phyloP scores from a whole-genome alignment of 2,113 vertebrate genomes.

The Muntiacus muntjak region DNA sequence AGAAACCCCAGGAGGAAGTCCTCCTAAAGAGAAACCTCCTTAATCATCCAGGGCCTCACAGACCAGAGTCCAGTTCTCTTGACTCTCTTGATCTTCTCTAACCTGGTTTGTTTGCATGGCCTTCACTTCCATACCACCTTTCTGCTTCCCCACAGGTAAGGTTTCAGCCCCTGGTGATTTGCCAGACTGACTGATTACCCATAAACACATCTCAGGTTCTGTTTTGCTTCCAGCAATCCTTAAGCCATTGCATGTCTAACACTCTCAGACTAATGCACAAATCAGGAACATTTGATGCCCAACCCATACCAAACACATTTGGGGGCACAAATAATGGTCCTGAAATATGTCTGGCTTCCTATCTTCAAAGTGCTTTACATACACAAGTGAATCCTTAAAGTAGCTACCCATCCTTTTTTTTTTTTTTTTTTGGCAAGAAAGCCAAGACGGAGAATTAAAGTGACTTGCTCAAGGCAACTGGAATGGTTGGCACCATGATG shows the following conservation, averaged over 20 bases:
- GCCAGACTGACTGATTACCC: not conserved
- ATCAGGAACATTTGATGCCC: not conserved
- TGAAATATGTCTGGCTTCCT: not conserved
- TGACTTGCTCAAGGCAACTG: not conserved
- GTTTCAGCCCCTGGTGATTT: not conserved
- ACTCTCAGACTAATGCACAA: not conserved
- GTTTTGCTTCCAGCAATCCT: not conserved
- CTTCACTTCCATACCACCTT: not conserved
- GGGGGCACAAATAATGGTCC: not conserved
- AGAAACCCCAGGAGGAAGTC: not conserved
- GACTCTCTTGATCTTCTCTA: not conserved
- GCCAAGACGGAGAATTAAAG: not conserved
- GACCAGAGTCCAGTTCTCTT: fast-evolving
- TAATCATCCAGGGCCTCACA: not conserved
- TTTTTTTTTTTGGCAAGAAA: not conserved
- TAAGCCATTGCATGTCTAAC: not conserved
- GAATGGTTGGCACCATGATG: not conserved
- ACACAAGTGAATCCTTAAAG: not conserved
- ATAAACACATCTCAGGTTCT: not conserved
- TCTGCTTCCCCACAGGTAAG: not conserved
- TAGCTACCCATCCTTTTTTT: not conserved
- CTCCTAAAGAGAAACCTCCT: fast-evolving
- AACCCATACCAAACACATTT: not conserved
- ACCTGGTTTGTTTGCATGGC: not conserved
- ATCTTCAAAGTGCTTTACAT: not conserved